Evolutionary conservation across 2,888 invertebrate genomes (phyloP).

Genomic region (Lasioglossum figueresi): DNA sequence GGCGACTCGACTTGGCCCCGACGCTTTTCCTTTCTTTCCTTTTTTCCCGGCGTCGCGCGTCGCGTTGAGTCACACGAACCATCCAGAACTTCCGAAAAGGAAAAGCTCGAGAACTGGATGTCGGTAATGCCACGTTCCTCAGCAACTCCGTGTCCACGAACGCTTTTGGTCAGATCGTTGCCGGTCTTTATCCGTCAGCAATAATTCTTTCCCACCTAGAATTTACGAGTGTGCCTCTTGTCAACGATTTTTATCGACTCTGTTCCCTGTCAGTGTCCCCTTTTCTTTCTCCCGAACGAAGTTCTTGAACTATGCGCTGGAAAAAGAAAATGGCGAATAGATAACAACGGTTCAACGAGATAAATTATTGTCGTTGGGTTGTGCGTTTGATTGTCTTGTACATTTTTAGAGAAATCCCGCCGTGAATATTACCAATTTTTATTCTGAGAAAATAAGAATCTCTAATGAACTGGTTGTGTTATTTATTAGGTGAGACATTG

Average conservation of each 20-base stretch:
- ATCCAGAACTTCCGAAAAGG: conserved; percentile 46
- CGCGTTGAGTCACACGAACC: conserved; percentile 49
- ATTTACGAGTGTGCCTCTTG: conserved; percentile 51
- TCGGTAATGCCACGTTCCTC: conserved; percentile 51
- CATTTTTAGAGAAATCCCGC: conserved; percentile 2
- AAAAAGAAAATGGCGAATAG: neutral
- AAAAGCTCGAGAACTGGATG: conserved; percentile 33
- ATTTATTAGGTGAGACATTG: neutral
- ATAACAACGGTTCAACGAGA: conserved; percentile 16
- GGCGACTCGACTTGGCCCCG: neutral
- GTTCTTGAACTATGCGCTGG: conserved; percentile 2
- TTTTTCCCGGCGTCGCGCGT: neutral
- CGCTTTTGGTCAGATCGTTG: conserved; percentile 56
- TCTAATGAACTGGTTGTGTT: neutral
- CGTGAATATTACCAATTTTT: neutral
- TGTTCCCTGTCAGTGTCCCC: conserved; percentile 2
- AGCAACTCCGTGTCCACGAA: conserved; percentile 28
- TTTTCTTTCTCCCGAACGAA: neutral
- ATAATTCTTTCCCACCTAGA: conserved; percentile 59
- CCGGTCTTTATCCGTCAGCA: conserved; percentile 42
- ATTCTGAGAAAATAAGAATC: neutral
- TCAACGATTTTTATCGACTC: conserved; percentile 60
- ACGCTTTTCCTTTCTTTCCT: conserved; percentile 30
- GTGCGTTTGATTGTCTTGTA: conserved; percentile 6
- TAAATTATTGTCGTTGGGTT: conserved; percentile 48